Conservation (phyloP, 2,888 invertebrate genomes). For the Rugalucina vietnamica region DNA sequence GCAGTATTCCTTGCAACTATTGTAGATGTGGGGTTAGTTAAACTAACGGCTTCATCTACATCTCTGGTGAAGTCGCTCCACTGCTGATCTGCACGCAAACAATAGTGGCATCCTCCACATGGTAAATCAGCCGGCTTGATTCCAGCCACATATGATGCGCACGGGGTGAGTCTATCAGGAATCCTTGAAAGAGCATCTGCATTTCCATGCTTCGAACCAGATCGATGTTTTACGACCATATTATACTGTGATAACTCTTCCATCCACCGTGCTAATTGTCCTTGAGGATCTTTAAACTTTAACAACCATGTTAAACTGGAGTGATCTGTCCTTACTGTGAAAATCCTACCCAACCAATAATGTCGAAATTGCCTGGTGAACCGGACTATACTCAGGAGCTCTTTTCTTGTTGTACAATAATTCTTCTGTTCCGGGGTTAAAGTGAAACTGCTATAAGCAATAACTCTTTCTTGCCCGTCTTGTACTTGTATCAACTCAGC, state of each 20-base stretch:
- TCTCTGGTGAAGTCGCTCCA: not conserved
- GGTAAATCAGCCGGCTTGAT: conserved; percentile 11
- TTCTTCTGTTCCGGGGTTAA: conserved; percentile 39
- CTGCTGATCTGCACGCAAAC: not conserved
- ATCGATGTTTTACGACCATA: conserved; percentile 17
- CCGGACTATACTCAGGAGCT: conserved; percentile 46
- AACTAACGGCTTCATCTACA: not conserved
- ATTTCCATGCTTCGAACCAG: conserved; percentile 23
- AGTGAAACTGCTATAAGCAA: conserved; percentile 46
- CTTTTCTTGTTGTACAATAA: conserved; percentile 53
- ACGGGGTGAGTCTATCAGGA: not conserved
- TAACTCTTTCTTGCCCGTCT: conserved; percentile 41
- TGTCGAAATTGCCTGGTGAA: conserved; percentile 49
- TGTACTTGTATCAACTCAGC: conserved; percentile 52
- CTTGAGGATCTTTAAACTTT: conserved; percentile 44
- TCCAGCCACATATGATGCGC: conserved; percentile 7
- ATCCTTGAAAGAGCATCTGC: conserved; percentile 8
- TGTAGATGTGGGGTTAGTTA: not conserved
- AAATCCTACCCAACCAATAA: conserved; percentile 43
- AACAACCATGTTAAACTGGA: conserved; percentile 44
- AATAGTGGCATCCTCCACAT: not conserved
- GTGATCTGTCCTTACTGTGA: conserved; percentile 32
- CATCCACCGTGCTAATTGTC: conserved; percentile 15
- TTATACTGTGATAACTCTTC: conserved; percentile 22
- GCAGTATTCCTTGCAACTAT: not conserved